Percentiles rank a stretch among this genome's conserved stretches.
Conservation (phyloP, 2,888 invertebrate genomes). For the Pasiphila rectangulata region DNA sequence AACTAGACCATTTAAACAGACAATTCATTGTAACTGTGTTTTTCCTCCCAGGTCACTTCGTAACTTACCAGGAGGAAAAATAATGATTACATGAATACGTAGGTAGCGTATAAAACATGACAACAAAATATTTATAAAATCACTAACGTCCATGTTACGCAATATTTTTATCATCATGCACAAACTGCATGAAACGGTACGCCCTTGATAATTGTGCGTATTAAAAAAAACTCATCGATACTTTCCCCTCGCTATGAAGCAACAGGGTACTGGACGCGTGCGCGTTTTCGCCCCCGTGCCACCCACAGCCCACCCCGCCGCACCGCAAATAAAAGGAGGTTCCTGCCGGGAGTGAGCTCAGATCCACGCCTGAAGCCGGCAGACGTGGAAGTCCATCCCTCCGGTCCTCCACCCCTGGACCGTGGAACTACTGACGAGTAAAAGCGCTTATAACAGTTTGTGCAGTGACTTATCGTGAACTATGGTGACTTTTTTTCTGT, state of each 20-base stretch:
- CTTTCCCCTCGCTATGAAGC: slow-evolving; percentile 59
- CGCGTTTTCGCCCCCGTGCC: slow-evolving; percentile 49
- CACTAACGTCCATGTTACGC: too few species aligned
- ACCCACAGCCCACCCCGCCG: slow-evolving; percentile 47
- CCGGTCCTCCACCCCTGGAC: slow-evolving; percentile 37
- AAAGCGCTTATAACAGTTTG: slow-evolving; percentile 43
- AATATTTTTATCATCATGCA: too few species aligned
- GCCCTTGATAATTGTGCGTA: not conserved
- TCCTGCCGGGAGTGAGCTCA: slow-evolving; percentile 57
- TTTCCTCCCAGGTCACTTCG: too few species aligned
- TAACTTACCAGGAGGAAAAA: too few species aligned
- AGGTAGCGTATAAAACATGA: too few species aligned
- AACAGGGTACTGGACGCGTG: slow-evolving; percentile 80
- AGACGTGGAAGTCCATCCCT: slow-evolving; percentile 45
- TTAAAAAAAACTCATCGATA: slow-evolving; percentile 39
- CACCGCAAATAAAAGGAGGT: slow-evolving; percentile 56
- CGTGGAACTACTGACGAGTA: slow-evolving; percentile 35
- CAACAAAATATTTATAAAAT: too few species aligned
- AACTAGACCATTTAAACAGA: too few species aligned
- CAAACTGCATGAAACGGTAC: too few species aligned
- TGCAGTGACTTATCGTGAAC: slow-evolving; percentile 43
- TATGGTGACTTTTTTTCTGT: slow-evolving; percentile 48
- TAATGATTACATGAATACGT: too few species aligned
- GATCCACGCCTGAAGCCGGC: slow-evolving; percentile 56
- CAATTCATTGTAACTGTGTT: too few species aligned